Evolutionary conservation across 2,888 invertebrate species (phyloP).

Genomic region (Dascillus cervinus): DNA sequence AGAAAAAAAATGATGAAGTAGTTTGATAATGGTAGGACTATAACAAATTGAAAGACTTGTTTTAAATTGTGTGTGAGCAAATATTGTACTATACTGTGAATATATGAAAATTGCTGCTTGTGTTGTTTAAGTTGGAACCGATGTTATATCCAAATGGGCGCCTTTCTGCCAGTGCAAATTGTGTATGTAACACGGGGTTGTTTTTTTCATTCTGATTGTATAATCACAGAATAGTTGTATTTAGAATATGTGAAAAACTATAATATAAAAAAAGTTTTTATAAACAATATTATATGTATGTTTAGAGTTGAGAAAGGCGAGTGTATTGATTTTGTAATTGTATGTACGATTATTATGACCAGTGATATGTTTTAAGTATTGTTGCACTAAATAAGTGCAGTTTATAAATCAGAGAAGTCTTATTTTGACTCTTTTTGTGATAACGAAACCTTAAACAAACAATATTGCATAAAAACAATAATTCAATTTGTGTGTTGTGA

Average conservation of each 20-base stretch:
- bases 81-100: conserved; percentile 26
- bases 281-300: conserved; percentile 16
- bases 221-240: conserved; percentile 18
- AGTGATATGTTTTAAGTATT: conserved; percentile 43
- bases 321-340: conserved; percentile 15
- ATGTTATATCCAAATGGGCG: too few relatives aligned
- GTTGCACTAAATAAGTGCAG: conserved; percentile 32
- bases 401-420: conserved; percentile 29
- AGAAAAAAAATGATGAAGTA: conserved; percentile 28
- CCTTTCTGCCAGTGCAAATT: too few relatives aligned
- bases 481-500: too few relatives aligned
- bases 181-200: too few relatives aligned
- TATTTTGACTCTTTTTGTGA: conserved; percentile 37
- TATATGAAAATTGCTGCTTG: too few relatives aligned
- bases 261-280: conserved; percentile 17
- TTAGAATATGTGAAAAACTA: conserved; percentile 16
- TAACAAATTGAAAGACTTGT: conserved; percentile 40
- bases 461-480: conserved; percentile 32
- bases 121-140: too few relatives aligned
- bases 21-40: conserved; percentile 29
- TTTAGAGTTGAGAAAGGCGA: conserved; percentile 16
- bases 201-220: too few relatives aligned
- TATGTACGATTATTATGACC: conserved; percentile 24
- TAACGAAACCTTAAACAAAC: too few relatives aligned
- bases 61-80: conserved; percentile 36